Percentiles rank a stretch among this genome's conserved stretches.
Conservation (phyloP, 1,140 invertebrate genomes). For the Drosophila lacertosa region DNA sequence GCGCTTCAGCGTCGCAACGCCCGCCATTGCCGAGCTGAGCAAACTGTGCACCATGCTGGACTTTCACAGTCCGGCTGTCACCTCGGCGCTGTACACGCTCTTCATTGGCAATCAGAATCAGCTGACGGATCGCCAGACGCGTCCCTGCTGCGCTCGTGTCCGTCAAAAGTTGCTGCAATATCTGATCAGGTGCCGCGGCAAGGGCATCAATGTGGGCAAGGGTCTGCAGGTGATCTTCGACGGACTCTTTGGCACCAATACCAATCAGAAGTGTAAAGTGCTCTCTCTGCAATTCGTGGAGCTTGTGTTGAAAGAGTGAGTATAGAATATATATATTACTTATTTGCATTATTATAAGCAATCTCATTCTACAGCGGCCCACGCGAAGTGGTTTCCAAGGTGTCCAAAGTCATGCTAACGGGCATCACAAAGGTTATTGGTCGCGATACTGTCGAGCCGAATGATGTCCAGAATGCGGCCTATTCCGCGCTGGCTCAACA, state of each 20-base stretch:
- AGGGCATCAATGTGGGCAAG: constrained; percentile 91
- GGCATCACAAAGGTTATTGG: constrained; percentile 89
- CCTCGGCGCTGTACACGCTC: constrained; percentile 90
- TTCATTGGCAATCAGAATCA: constrained; percentile 88
- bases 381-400: constrained; percentile 86
- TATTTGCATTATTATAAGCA: not conserved
- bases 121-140: constrained; percentile 87
- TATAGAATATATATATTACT: constrained; percentile 23
- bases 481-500: constrained; percentile 84
- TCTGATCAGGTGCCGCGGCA: constrained; percentile 91
- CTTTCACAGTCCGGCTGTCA: constrained; percentile 89
- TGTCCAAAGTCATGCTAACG: constrained; percentile 88
- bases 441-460: constrained; percentile 85
- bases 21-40: constrained; percentile 77
- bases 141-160: constrained; percentile 91
- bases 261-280: constrained; percentile 92
- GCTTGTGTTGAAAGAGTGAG: constrained; percentile 92
- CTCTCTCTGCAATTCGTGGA: constrained; percentile 92
- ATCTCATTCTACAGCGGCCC: constrained; percentile 85
- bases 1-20: constrained; percentile 85
- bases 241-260: constrained; percentile 92
- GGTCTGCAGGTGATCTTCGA: constrained; percentile 95
- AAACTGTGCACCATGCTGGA: constrained; percentile 88
- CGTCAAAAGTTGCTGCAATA: constrained; percentile 93
- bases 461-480: constrained; percentile 80